Evolutionary conservation across 1,140 invertebrate genomes (phyloP).

Genomic region (Pseudobourletiella spinata): DNA sequence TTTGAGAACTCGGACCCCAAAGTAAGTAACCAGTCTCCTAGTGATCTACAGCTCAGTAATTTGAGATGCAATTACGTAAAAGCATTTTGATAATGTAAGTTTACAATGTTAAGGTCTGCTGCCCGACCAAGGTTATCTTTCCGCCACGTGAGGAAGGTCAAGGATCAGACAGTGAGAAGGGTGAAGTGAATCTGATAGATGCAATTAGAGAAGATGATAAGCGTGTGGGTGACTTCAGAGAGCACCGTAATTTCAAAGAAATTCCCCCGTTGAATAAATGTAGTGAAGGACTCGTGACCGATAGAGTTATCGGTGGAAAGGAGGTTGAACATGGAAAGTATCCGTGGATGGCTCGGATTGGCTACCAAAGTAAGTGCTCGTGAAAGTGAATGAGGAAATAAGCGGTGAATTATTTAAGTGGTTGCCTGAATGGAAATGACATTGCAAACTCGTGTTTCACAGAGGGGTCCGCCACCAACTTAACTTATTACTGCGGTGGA

Average conservation of each 20-base stretch:
- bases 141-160: no score
- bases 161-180: no score
- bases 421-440: no score
- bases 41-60: no score
- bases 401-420: no score
- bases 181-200: no score
- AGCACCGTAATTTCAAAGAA: slow-evolving; percentile 23
- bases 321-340: slow-evolving; percentile 19
- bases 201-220: no score
- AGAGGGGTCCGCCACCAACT: not conserved
- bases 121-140: slow-evolving; percentile 15
- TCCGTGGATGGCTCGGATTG: slow-evolving; percentile 33
- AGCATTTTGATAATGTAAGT: no score
- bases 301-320: slow-evolving; percentile 30
- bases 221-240: no score
- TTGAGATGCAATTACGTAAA: no score
- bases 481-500: slow-evolving; percentile 33
- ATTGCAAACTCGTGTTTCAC: no score
- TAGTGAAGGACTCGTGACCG: slow-evolving; percentile 1
- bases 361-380: slow-evolving; percentile 20
- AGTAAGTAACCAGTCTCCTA: not conserved
- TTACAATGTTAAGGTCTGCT: slow-evolving; percentile 25
- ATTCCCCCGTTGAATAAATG: slow-evolving; percentile 28
- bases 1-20: slow-evolving; percentile 17
- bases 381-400: slow-evolving; percentile 1